phyloP scores from a whole-genome alignment of 2,888 invertebrate genomes.

The Nomada hirtipes region DNA sequence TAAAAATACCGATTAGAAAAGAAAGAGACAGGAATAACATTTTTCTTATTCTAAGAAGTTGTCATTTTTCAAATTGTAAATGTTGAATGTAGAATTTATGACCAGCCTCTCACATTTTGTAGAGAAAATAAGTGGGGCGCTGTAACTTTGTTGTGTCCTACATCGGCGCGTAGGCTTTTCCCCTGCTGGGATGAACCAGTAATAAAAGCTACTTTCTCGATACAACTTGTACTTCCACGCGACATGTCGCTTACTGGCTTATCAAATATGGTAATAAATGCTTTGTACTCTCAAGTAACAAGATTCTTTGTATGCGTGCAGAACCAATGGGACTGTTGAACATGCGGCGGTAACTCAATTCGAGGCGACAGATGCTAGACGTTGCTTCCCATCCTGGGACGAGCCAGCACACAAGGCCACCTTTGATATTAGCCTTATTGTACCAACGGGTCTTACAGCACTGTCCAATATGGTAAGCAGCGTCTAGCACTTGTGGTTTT shows the following conservation, averaged over 20 bases:
- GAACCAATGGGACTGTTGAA: slow-evolving; percentile 90
- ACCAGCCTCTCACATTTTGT: slow-evolving; percentile 7
- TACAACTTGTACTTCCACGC: slow-evolving; percentile 82
- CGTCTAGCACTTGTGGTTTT: slow-evolving; percentile 59
- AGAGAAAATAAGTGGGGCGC: slow-evolving; percentile 77
- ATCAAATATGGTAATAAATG: slow-evolving; percentile 85
- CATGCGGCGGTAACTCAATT: slow-evolving; percentile 97
- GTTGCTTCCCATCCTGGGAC: slow-evolving; percentile 99
- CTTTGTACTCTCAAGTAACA: slow-evolving; percentile 12
- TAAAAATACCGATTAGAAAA: neutral
- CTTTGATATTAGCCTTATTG: slow-evolving; percentile 94
- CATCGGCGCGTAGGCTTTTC: slow-evolving; percentile 85
- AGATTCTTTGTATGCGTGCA: slow-evolving; percentile 75
- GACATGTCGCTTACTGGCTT: slow-evolving; percentile 83
- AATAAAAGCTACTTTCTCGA: slow-evolving; percentile 85
- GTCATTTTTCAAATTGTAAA: neutral
- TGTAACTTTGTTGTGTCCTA: slow-evolving; percentile 84
- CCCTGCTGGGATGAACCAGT: slow-evolving; percentile 87
- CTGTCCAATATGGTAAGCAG: slow-evolving; percentile 95
- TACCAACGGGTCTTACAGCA: slow-evolving; percentile 93
- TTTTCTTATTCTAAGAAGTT: slow-evolving; percentile 1
- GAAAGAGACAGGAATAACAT: neutral
- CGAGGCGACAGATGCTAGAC: slow-evolving; percentile 94
- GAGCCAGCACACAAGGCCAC: slow-evolving; percentile 98
- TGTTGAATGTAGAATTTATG: neutral